Evolutionary conservation across 2,113 vertebrate species (phyloP).

Genomic region (Alosa alosa): DNA sequence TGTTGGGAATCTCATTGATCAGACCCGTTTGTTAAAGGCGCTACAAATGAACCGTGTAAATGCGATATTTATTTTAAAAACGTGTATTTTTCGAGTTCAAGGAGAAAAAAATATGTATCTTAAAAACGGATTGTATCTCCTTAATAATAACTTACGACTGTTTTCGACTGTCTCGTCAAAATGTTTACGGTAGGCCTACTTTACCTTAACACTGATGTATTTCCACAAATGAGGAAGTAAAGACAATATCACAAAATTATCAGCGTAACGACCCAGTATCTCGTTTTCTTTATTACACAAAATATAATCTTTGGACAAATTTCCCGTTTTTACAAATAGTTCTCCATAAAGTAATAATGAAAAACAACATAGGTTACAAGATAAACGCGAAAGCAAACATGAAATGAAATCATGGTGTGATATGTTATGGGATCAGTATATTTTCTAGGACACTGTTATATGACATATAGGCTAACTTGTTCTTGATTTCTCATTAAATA

Average conservation of each 20-base stretch:
- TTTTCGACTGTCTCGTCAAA: not conserved
- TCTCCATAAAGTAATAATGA: conserved; percentile 43
- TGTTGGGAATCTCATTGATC: not conserved
- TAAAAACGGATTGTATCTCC: not conserved
- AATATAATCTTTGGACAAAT: conserved; percentile 54
- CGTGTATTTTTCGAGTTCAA: not conserved
- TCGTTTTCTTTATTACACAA: conserved; percentile 55
- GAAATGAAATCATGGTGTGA: conserved; percentile 36
- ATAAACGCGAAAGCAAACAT: conserved; percentile 52
- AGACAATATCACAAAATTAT: not conserved
- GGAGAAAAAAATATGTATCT: not conserved
- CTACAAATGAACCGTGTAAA: not conserved
- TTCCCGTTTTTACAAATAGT: conserved; percentile 48
- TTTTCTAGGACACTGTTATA: conserved; percentile 29
- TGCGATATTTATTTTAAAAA: not conserved
- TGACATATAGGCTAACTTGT: conserved; percentile 27
- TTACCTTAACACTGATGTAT: not conserved
- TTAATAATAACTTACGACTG: too few species aligned
- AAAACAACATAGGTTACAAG: conserved; percentile 40
- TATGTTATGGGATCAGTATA: conserved; percentile 13
- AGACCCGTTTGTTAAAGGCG: not conserved
- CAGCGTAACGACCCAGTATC: conserved; percentile 17
- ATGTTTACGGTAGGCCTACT: not conserved
- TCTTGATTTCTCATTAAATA: conserved; percentile 42
- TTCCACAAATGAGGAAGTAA: not conserved